These are phyloP conservation scores for Nannobrachium achirus DNA, from an alignment of 2,113 vertebrate species.

Conservation along the genomic window DNA sequence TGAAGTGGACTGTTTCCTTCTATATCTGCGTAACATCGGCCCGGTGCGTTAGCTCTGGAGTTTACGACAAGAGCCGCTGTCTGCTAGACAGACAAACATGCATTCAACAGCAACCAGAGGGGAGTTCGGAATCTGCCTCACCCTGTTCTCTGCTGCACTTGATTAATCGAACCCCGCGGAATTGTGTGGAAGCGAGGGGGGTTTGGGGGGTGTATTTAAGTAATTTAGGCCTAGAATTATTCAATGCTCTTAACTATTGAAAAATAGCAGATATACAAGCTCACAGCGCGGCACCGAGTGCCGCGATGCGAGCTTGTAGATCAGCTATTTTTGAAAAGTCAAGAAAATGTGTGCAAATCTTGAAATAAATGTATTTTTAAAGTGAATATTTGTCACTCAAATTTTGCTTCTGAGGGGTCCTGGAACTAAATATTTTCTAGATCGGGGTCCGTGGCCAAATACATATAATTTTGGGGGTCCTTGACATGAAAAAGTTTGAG, in stretches of 20 bases:
- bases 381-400: too few relatives aligned
- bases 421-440: too few relatives aligned
- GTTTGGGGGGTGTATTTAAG: not conserved
- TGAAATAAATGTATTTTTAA: too few relatives aligned
- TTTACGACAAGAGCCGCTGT: constrained; percentile 9
- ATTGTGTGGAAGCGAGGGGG: not conserved
- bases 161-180: constrained; percentile 14
- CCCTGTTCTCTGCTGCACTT: constrained; percentile 25
- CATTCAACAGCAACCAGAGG: constrained; percentile 20
- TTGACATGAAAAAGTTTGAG: too few relatives aligned
- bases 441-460: too few relatives aligned
- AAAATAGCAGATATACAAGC: constrained; percentile 22
- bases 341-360: too few relatives aligned
- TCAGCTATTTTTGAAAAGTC: too few relatives aligned
- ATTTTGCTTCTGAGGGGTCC: too few relatives aligned
- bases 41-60: constrained; percentile 2
- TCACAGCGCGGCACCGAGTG: too few relatives aligned
- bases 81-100: constrained; percentile 10
- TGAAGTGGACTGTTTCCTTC: constrained; percentile 31
- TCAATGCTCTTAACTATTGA: not conserved
- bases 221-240: too few relatives aligned
- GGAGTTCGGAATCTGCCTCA: constrained; percentile 6
- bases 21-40: constrained; percentile 34
- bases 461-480: too few relatives aligned
- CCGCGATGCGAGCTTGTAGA: too few relatives aligned